phyloP scores from a whole-genome alignment of 2,797 vertebrate genomes.

The Brachymystax lenok region DNA sequence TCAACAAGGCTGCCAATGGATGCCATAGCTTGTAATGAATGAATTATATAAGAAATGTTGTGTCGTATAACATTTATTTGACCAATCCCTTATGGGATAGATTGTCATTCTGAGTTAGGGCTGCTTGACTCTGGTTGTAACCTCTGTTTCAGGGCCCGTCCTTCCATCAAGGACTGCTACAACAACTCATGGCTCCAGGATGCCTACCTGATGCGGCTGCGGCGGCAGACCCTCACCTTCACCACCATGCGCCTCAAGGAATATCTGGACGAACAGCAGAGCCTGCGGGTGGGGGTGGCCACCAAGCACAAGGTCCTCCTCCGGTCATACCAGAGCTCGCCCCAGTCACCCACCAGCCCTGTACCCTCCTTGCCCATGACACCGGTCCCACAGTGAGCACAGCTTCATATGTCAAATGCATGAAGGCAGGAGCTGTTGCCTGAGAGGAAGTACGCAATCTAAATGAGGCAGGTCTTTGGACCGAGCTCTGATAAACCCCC shows the following conservation, averaged over 20 bases:
- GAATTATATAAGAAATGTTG: no score
- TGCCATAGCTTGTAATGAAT: no score
- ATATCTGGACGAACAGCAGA: constrained; percentile 92
- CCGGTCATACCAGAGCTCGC: constrained; percentile 88
- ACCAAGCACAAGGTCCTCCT: constrained; percentile 98
- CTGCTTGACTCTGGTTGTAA: not conserved
- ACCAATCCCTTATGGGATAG: not conserved
- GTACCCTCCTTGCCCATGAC: constrained; percentile 63
- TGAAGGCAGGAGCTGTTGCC: not conserved
- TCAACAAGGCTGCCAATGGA: no score
- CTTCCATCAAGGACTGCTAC: constrained; percentile 93
- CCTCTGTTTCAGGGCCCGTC: constrained; percentile 84
- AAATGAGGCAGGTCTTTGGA: constrained; percentile 28
- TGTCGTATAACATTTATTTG: not conserved
- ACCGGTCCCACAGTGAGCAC: constrained; percentile 77
- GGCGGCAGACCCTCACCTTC: constrained; percentile 95
- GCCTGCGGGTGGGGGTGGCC: constrained; percentile 76
- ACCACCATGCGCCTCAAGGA: constrained; percentile 96
- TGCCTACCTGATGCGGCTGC: constrained; percentile 95
- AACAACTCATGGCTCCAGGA: constrained; percentile 97
- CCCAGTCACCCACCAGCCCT: constrained; percentile 76
- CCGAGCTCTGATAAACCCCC: not conserved
- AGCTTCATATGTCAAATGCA: constrained; percentile 29
- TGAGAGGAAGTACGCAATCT: constrained; percentile 6
- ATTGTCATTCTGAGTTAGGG: not conserved